Conservation (phyloP, 1,140 invertebrate species). For the Trachelipus rathkii region DNA sequence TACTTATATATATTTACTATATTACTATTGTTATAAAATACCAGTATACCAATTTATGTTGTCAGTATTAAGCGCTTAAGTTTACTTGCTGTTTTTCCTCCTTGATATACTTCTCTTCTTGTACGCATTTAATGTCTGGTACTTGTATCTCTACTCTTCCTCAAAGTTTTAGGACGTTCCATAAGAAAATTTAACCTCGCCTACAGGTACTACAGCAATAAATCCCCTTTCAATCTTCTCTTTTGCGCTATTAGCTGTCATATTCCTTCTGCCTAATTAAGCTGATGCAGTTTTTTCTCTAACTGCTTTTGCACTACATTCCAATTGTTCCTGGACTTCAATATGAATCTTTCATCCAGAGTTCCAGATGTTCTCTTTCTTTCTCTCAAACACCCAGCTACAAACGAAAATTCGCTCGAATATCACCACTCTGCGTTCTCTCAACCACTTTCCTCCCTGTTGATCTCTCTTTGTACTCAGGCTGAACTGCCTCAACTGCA, state of each 20-base stretch:
- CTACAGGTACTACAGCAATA: slow-evolving; percentile 45
- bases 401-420: slow-evolving; percentile 43
- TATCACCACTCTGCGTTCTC: slow-evolving; percentile 36
- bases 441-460: too few relatives aligned
- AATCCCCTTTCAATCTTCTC: slow-evolving; percentile 41
- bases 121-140: too few relatives aligned
- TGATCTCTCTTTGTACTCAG: slow-evolving; percentile 33
- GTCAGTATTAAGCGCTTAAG: too few relatives aligned
- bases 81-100: too few relatives aligned
- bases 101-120: too few relatives aligned
- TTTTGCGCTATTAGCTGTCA: slow-evolving; percentile 40
- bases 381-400: too few relatives aligned
- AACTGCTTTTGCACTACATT: slow-evolving; percentile 43
- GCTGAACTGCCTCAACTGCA: slow-evolving; percentile 47
- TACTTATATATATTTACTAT: too few relatives aligned
- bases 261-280: slow-evolving; percentile 43
- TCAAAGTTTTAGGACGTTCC: slow-evolving; percentile 40
- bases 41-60: too few relatives aligned
- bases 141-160: too few relatives aligned
- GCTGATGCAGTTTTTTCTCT: slow-evolving; percentile 33
- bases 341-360: slow-evolving; percentile 33
- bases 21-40: too few relatives aligned
- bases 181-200: slow-evolving; percentile 30
- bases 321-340: slow-evolving; percentile 39
- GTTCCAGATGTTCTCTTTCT: slow-evolving; percentile 40